Evolutionary conservation across 2,797 vertebrate genomes (phyloP).

Genomic region (Centropyge bicolor): DNA sequence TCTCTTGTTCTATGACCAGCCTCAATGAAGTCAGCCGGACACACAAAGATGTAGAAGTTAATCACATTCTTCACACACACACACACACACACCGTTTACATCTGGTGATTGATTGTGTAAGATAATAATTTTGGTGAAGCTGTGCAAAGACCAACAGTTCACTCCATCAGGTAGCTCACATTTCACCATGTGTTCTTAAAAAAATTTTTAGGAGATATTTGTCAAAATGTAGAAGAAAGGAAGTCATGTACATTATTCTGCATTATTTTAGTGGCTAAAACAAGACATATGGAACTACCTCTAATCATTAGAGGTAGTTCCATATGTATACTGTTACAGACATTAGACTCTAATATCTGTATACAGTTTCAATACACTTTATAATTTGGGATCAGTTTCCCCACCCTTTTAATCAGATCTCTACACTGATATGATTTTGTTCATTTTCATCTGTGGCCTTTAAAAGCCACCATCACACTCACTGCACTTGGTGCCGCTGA

Average conservation of each 20-base stretch:
- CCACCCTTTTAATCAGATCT: background rate
- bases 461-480: background rate
- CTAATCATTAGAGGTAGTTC: no score
- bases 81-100: conserved; percentile 81
- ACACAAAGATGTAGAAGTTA: conserved; percentile 85
- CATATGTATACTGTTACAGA: no score
- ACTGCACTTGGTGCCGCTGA: background rate
- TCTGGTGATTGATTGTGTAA: conserved; percentile 88
- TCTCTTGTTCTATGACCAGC: conserved; percentile 74
- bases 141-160: conserved; percentile 50
- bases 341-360: background rate
- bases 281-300: background rate
- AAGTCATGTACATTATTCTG: background rate
- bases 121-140: conserved; percentile 91
- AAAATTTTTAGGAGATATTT: background rate
- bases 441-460: background rate
- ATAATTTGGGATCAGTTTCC: background rate
- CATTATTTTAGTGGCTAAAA: background rate
- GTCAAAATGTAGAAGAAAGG: background rate
- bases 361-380: background rate
- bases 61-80: conserved; percentile 88
- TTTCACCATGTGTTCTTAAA: background rate
- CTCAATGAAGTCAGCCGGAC: conserved; percentile 90
- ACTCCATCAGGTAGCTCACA: background rate
- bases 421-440: background rate